Percentiles rank a stretch among this genome's conserved stretches.
Evolutionary conservation across 1,140 invertebrate species (phyloP).

Genomic region (Lamellibrachia luymesi): DNA sequence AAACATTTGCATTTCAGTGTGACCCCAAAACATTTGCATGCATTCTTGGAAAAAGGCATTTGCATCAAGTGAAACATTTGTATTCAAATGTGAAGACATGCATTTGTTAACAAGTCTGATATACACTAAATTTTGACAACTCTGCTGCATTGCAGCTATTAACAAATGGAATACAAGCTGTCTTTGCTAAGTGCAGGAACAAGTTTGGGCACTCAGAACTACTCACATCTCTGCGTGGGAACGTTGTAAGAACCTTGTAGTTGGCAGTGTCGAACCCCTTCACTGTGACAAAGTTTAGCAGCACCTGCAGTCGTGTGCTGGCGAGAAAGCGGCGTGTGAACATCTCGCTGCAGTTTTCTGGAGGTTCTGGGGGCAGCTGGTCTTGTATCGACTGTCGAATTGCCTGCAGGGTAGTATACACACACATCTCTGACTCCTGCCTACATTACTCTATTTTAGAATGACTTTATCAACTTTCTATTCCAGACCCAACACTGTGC

Average conservation of each 20-base stretch:
- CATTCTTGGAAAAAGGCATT: too few relatives aligned
- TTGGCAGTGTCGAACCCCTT: conserved; percentile 82
- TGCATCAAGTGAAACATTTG: too few relatives aligned
- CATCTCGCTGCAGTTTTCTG: conserved; percentile 63
- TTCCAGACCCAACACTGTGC: neutral
- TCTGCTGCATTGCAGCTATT: neutral
- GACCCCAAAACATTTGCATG: too few relatives aligned
- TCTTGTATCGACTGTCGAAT: conserved; percentile 51
- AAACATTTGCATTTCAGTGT: too few relatives aligned
- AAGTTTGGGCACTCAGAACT: conserved; percentile 61
- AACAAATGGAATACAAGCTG: neutral
- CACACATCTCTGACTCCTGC: neutral
- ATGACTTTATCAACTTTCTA: neutral
- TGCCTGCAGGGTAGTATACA: conserved; percentile 39
- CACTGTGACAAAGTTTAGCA: conserved; percentile 82
- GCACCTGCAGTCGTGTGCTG: conserved; percentile 67
- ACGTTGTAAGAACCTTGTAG: conserved; percentile 87
- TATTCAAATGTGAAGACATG: too few relatives aligned
- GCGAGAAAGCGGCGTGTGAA: conserved; percentile 73
- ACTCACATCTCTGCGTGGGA: conserved; percentile 80
- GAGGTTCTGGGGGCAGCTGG: conserved; percentile 65
- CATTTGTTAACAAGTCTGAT: too few relatives aligned
- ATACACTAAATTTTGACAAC: too few relatives aligned
- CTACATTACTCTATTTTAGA: neutral
- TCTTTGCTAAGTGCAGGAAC: neutral